These are phyloP conservation scores for Sminthurides aquaticus DNA, from an alignment of 2,888 invertebrate genomes.

Conservation along the genomic window DNA sequence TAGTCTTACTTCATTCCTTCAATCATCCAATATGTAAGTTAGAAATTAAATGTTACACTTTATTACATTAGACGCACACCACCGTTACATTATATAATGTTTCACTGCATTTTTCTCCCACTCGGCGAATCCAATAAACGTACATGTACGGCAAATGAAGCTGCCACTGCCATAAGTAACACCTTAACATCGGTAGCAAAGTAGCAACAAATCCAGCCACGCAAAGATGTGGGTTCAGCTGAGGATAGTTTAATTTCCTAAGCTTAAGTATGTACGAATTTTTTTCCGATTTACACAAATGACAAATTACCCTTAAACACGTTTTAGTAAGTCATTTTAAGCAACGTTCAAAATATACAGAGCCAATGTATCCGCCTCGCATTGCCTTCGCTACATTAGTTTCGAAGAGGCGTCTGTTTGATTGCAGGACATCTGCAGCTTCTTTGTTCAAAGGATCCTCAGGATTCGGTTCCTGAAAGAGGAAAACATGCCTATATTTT, in stretches of 20 bases:
- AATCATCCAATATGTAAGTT: too few species aligned
- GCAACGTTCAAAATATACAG: constrained; percentile 90
- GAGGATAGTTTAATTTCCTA: not conserved
- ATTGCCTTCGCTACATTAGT: constrained; percentile 93
- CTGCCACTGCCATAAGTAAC: too few species aligned
- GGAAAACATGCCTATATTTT: too few species aligned
- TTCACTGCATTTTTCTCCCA: too few species aligned
- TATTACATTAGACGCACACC: not conserved
- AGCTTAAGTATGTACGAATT: not conserved
- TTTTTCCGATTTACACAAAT: not conserved
- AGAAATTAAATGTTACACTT: not conserved
- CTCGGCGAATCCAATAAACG: too few species aligned
- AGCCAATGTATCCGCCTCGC: constrained; percentile 90
- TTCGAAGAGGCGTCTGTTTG: constrained; percentile 86
- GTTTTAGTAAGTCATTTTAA: constrained; percentile 64
- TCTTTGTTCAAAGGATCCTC: constrained; percentile 98
- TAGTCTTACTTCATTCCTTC: too few species aligned
- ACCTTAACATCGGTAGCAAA: not conserved
- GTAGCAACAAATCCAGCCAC: too few species aligned
- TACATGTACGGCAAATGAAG: too few species aligned
- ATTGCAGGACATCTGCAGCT: constrained; percentile 92
- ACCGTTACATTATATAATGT: not conserved
- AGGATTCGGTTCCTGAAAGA: constrained; percentile 85
- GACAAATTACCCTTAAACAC: not conserved
- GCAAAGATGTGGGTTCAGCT: too few species aligned